Evolutionary conservation across 2,113 vertebrate genomes (phyloP).

Genomic region (Psittacara wagleri): DNA sequence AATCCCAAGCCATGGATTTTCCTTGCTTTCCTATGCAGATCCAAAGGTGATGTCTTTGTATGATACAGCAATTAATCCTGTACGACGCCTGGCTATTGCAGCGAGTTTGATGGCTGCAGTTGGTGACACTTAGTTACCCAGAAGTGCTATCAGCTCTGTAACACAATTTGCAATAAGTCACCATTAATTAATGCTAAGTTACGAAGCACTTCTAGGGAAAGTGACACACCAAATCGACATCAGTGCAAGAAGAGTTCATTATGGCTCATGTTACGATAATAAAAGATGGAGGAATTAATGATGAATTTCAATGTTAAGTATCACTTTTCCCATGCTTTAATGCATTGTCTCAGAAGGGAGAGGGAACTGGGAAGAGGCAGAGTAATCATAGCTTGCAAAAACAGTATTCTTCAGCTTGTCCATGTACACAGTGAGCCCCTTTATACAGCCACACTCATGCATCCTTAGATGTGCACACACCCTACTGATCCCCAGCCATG

Average conservation of each 20-base stretch:
- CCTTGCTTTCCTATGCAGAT: neutral
- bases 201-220: slow-evolving; percentile 68
- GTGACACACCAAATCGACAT: slow-evolving; percentile 65
- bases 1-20: neutral
- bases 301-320: slow-evolving; percentile 65
- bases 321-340: slow-evolving; percentile 59
- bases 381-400: neutral
- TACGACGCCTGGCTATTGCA: neutral
- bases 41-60: neutral
- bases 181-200: slow-evolving; percentile 76
- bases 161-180: slow-evolving; percentile 77
- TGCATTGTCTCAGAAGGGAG: neutral
- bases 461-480: neutral
- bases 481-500: neutral
- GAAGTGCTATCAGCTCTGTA: slow-evolving; percentile 67
- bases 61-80: slow-evolving; percentile 40
- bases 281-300: slow-evolving; percentile 68
- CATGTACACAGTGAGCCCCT: neutral
- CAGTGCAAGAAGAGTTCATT: slow-evolving; percentile 71
- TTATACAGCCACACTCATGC: neutral
- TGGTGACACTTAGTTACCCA: slow-evolving; percentile 67
- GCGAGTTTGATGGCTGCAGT: slow-evolving; percentile 34
- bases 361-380: neutral
- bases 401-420: neutral
- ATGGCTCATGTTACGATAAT: slow-evolving; percentile 62